These are phyloP conservation scores for Telmatherina bonti DNA, from an alignment of 2,797 vertebrate species.

Conservation along the genomic window DNA sequence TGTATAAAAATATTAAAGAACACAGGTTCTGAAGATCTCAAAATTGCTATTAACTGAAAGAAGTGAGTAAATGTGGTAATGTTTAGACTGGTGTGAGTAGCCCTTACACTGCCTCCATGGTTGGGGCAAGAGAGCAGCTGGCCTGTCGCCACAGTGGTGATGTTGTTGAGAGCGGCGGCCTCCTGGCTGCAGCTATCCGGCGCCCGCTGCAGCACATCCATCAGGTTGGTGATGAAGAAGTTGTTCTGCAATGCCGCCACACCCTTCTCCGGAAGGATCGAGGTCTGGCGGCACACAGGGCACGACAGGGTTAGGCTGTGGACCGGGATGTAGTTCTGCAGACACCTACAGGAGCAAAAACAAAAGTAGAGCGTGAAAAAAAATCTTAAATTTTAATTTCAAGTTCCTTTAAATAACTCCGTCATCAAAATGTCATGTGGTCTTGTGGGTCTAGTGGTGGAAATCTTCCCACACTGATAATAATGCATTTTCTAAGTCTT, in stretches of 20 bases:
- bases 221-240: conserved; percentile 99
- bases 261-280: conserved; percentile 98
- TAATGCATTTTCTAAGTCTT: conserved; percentile 2
- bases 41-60: background rate
- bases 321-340: conserved; percentile 97
- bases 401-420: background rate
- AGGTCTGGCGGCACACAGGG: conserved; percentile 97
- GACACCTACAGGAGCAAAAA: conserved; percentile 84
- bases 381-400: too few relatives aligned
- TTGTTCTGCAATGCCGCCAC: conserved; percentile 98
- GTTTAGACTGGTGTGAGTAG: too few relatives aligned
- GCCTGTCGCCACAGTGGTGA: conserved; percentile 87
- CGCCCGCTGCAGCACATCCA: conserved; percentile 96
- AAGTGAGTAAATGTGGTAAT: background rate
- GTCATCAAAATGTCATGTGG: background rate
- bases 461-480: background rate
- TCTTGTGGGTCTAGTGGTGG: conserved; percentile 21
- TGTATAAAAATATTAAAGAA: background rate
- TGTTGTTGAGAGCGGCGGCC: conserved; percentile 87
- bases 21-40: background rate
- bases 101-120: conserved; percentile 94
- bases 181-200: conserved; percentile 87
- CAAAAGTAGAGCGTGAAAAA: background rate
- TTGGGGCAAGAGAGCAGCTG: conserved; percentile 96
- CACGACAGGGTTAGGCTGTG: conserved; percentile 97